Evolutionary conservation across 1,140 invertebrate species (phyloP), one percentile per base, ranked within the genome.

Genomic region (Sycophila sp.): DNA sequence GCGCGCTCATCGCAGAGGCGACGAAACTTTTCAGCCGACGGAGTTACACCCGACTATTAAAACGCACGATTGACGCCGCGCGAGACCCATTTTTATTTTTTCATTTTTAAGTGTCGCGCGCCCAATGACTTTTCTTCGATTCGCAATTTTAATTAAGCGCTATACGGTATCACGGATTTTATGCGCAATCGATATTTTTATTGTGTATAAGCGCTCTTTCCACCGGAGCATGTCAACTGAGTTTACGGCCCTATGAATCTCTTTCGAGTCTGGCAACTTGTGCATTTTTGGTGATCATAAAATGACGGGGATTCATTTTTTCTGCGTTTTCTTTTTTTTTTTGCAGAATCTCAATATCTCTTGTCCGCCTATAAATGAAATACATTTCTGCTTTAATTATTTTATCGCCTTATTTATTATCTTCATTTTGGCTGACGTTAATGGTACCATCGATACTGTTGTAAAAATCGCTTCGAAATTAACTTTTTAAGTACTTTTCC

Each of bases 241-340:
- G 11, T 69, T 69, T 69, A 69, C 34, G n/a, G 49, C 24, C 11
- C 42, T 19, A 62, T 38, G 62, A 69, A 69, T 69, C 67, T 69
- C 38, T 53, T 42, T 32, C 38, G 26, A 55, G 47, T 62, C 22
- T 26, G 26, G 10, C 22, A 47, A 42, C 22, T 42, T 22, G 45
- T 38, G 47, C 45, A 53, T 59, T 60, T 69, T 69, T 22, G 55
- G 42, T 34, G 45, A 69, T 69, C 58, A 34, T 69, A 55, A 69
- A 69, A 53, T 47, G 26, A 55, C 36, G 58, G 24, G 32, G 34
- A 40, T 53, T 63, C 58, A 55, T 62, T 69, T 63, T 55, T 69
- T 63, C 36, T 30, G n/a, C 10, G n/a, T n/a, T n/a, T n/a, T n/a
- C n/a, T n/a, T n/a, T n/a, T n/a, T n/a, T 30, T 67, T 66, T 42